A percentile compares a stretch with the other conserved stretches of the same genome.
phyloP scores from a whole-genome alignment of 2,797 vertebrate genomes.

The Sebastes trivittatus region DNA sequence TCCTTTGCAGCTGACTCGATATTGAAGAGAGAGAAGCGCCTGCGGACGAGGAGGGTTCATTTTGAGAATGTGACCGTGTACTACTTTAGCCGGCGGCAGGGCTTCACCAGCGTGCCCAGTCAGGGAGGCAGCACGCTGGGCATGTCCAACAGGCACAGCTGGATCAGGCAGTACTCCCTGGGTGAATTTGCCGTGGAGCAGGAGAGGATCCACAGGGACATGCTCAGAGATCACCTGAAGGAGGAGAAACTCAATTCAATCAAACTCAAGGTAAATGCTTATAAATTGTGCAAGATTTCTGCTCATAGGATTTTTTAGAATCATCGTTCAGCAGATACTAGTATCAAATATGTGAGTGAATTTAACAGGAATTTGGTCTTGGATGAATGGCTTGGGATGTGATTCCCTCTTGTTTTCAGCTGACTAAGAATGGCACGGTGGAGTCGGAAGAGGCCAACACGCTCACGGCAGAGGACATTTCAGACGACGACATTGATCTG shows the following conservation, averaged over 20 bases:
- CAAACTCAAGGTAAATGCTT: conserved; percentile 88
- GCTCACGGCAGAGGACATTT: conserved; percentile 96
- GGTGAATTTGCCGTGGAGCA: conserved; percentile 97
- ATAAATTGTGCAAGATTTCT: neutral
- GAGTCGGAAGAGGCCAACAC: conserved; percentile 95
- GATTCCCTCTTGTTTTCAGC: conserved; percentile 76
- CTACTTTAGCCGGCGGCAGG: conserved; percentile 96
- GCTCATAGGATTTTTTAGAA: neutral
- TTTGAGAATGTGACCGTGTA: conserved; percentile 99
- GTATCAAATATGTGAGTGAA: neutral
- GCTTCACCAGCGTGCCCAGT: conserved; percentile 98
- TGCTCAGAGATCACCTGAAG: conserved; percentile 95
- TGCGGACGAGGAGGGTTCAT: conserved; percentile 93
- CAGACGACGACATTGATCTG: conserved; percentile 96
- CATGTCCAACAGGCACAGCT: conserved; percentile 97
- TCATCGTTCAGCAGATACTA: neutral
- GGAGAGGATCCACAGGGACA: conserved; percentile 93
- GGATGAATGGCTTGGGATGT: neutral
- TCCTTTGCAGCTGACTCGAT: conserved; percentile 90
- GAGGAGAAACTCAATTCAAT: conserved; percentile 97
- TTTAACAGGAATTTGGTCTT: neutral
- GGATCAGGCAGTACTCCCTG: conserved; percentile 93
- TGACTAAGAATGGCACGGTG: conserved; percentile 96
- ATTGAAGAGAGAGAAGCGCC: conserved; percentile 95
- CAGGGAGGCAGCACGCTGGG: conserved; percentile 98